Base-by-base conservation (phyloP, 2,113 vertebrate species). In the Strix uralensis region DNA sequence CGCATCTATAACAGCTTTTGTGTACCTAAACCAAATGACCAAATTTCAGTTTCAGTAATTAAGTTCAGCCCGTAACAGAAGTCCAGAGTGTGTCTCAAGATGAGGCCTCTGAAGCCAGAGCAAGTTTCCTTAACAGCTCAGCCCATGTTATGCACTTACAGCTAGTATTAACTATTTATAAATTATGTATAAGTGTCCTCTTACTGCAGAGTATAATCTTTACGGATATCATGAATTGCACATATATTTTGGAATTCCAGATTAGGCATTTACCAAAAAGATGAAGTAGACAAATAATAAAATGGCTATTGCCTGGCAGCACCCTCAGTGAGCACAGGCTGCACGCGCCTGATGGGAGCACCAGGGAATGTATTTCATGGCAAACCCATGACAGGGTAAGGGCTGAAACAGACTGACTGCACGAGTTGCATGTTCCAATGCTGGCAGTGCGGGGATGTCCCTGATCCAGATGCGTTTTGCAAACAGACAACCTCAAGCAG, bases 391-490 rank as follows among this genome's bases (percentile, higher is more conserved):
- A 29, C 6, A 32, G 38, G n/a, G 36, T 29, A 59, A 52, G 21
- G 1, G 1, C 26, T 29, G 27, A 59, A 54, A 44, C 18, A 57
- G 30, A 13, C 29, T 25, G 22, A 54, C 52, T 67, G 47, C 26
- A 19, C 3, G 1, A 22, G 7, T 30, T 57, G 30, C 29, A 4
- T 5, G 32, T 15, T 40, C 40, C 3, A 2, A 3, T 1, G 3
- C 23, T 36, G 57, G 32, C 73, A n/a, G 46, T 10, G 32, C 47
- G 12, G 69, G 16, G 29, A 18, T 21, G 34, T 32, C 63, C 32
- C 69, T 17, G 40, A 11, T 19, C 58, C 1, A 1, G 14, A 47
- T 3, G 0, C 0, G 0, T 36, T 66, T 27, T 46, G 18, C 36
- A 46, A 42, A n/a, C 17, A 47, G 71, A 30, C 1, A 0, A 4